phyloP scores from a whole-genome alignment of 2,888 invertebrate genomes.

The Acheta domesticus region DNA sequence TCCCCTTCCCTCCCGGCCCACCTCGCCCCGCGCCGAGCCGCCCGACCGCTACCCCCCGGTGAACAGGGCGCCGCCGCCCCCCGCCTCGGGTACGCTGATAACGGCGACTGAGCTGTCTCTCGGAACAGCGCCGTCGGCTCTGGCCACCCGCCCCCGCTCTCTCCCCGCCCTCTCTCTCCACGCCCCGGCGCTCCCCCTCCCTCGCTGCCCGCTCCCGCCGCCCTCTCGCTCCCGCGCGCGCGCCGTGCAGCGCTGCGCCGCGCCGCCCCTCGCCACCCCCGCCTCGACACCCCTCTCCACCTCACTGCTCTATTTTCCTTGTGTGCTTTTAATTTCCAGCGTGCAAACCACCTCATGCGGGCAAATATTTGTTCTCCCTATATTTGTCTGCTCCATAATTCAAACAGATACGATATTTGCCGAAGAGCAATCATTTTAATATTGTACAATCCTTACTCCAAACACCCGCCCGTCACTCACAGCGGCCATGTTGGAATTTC shows the following conservation, averaged over 20 bases:
- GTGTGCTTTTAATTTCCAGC: conserved; percentile 64
- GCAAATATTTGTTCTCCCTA: conserved; percentile 59
- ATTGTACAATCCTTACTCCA: conserved; percentile 47
- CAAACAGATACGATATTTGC: conserved; percentile 61
- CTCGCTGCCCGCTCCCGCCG: background rate
- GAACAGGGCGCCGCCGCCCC: background rate
- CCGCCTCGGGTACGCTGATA: background rate
- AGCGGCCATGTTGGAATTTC: conserved; percentile 21
- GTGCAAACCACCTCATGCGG: conserved; percentile 60
- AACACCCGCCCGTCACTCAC: conserved; percentile 37
- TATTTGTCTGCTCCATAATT: conserved; percentile 63
- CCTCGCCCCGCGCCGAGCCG: background rate
- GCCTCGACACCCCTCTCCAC: conserved; percentile 43
- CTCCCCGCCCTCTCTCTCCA: background rate
- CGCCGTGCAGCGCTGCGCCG: background rate
- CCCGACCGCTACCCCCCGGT: background rate
- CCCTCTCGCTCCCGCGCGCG: background rate
- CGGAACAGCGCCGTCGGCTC: conserved; percentile 10
- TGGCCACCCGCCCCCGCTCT: conserved; percentile 18
- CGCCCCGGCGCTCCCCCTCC: background rate
- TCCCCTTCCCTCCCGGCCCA: background rate
- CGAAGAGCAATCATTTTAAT: conserved; percentile 64
- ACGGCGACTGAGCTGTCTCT: conserved; percentile 18
- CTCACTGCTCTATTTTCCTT: conserved; percentile 59
- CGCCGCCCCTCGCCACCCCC: background rate